A percentile compares a stretch with the other conserved stretches of the same genome.
These are phyloP conservation scores for Radopholus similis DNA, from an alignment of 1,140 invertebrate species.

Conservation along the genomic window DNA sequence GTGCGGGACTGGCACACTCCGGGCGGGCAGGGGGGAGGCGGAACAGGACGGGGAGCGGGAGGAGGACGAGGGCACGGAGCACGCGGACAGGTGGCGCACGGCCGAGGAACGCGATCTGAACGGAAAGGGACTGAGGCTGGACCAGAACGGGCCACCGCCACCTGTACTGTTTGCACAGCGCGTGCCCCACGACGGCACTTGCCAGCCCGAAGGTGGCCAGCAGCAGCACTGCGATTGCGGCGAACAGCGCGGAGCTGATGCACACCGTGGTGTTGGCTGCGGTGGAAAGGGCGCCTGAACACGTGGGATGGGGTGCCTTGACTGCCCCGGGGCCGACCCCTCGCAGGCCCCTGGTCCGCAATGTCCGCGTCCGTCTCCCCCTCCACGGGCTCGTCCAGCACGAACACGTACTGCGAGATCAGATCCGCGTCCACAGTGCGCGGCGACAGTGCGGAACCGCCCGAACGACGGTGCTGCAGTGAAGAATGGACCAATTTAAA, in stretches of 20 bases:
- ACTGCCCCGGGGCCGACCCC: background rate
- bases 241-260: conserved; percentile 37
- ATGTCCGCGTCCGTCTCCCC: background rate
- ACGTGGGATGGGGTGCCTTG: background rate
- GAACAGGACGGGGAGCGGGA: too few relatives aligned
- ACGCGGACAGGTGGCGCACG: too few relatives aligned
- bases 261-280: conserved; percentile 19
- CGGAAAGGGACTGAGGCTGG: background rate
- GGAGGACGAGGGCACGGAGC: too few relatives aligned
- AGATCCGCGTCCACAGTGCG: conserved; percentile 35
- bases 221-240: conserved; percentile 22
- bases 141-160: background rate
- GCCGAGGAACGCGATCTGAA: too few relatives aligned
- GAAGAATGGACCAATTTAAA: background rate
- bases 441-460: background rate
- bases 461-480: background rate
- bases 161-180: conserved; percentile 22
- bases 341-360: too few relatives aligned
- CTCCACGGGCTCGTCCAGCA: conserved; percentile 40
- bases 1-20: background rate
- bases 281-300: background rate
- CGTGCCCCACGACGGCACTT: conserved; percentile 24
- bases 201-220: conserved; percentile 24
- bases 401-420: conserved; percentile 57
- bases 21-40: background rate